Evolutionary conservation across 1,140 invertebrate species (phyloP).

Genomic region (Trachymyrmex septentrionalis): DNA sequence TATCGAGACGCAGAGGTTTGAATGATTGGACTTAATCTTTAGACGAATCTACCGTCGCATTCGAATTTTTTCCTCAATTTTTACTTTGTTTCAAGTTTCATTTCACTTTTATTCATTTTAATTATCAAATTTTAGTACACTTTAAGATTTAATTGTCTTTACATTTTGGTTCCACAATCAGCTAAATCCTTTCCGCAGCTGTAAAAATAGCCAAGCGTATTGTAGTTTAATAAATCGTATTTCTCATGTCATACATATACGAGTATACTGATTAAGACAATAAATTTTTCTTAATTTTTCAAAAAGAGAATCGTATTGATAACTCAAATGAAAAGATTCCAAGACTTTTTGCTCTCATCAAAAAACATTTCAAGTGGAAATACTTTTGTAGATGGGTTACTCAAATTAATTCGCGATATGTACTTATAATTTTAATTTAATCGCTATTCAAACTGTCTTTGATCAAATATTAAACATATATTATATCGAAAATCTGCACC

Average conservation of each 20-base stretch:
- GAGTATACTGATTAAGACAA: no score
- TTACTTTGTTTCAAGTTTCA: not conserved
- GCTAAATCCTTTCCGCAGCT: no score
- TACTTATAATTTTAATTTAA: conserved; percentile 12
- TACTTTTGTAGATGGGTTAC: no score
- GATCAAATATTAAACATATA: not conserved
- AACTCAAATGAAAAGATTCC: no score
- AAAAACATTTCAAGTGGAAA: no score
- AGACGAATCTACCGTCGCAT: not conserved
- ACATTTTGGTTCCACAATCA: no score
- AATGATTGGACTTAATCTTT: not conserved
- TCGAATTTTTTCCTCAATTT: not conserved
- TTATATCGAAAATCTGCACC: not conserved
- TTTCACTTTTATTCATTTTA: not conserved
- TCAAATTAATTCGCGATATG: not conserved
- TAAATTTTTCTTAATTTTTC: no score
- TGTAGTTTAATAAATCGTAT: no score
- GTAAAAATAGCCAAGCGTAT: no score
- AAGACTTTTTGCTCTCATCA: no score
- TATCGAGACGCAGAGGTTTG: not conserved
- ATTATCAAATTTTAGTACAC: not conserved
- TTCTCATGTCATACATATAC: no score
- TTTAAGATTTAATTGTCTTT: not conserved
- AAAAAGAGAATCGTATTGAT: no score
- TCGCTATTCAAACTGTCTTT: not conserved